Evolutionary conservation across 2,888 invertebrate species (phyloP).

Genomic region (Gymnocheta viridis): DNA sequence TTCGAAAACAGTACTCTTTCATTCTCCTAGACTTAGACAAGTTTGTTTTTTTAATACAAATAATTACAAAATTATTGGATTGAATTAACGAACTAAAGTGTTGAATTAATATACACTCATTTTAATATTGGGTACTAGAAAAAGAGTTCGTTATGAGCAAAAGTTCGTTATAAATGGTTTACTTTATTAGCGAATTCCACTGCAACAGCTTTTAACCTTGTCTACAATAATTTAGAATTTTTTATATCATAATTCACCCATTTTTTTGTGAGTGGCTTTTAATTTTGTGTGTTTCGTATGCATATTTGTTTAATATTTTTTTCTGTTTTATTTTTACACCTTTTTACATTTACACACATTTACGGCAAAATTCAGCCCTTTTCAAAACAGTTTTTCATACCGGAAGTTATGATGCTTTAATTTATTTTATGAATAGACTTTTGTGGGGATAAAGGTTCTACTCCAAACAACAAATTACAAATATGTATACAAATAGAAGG

Average conservation of each 20-base stretch:
- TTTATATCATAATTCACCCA: neutral
- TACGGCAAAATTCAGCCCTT: slow-evolving; percentile 21
- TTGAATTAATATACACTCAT: too few species aligned
- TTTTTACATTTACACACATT: slow-evolving; percentile 24
- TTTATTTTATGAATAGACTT: slow-evolving; percentile 57
- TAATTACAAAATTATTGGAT: too few species aligned
- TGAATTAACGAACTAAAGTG: too few species aligned
- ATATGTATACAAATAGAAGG: slow-evolving; percentile 43
- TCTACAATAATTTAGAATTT: neutral
- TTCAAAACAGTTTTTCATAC: slow-evolving; percentile 28
- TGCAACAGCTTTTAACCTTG: slow-evolving; percentile 48
- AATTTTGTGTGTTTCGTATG: neutral
- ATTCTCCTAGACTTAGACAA: too few species aligned
- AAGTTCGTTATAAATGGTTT: too few species aligned
- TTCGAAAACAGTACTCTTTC: too few species aligned
- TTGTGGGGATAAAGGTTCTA: slow-evolving; percentile 27
- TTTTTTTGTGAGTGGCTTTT: neutral
- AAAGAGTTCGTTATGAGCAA: too few species aligned
- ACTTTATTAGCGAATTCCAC: too few species aligned
- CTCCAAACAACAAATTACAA: slow-evolving; percentile 37
- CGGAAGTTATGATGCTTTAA: slow-evolving; percentile 60
- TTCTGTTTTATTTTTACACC: slow-evolving; percentile 44
- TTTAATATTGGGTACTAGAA: too few species aligned
- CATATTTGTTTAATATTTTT: neutral
- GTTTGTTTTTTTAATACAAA: too few species aligned